Base-by-base conservation (phyloP, 2,113 vertebrate genomes). In the Saccopteryx bilineata region DNA sequence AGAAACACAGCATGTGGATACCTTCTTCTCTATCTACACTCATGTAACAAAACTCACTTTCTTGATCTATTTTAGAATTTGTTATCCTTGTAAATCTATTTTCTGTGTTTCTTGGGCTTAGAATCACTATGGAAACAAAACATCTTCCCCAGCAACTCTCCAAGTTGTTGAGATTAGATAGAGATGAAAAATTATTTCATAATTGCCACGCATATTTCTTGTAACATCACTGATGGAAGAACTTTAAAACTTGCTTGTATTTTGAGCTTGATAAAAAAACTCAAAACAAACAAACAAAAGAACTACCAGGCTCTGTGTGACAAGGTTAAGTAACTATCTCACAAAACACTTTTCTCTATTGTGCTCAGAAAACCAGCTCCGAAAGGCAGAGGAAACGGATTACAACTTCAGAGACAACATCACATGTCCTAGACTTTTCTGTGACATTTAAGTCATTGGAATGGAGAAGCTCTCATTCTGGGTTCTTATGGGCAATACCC, bases 391-490 rank as follows among this genome's bases (percentile, higher is more conserved):
- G 61, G 33, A 60, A n/a, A 39, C 19, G 46, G 60, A 69, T 28
- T 7, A 15, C 28, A 26, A 18, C 33, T 58, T 86, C 26, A 78
- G 61, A 33, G 56, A 66, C 2, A 56, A 21, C 81, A 76, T 46
- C 66, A 15, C 13, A 18, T 5, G 60, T 66, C 65, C 58, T 28
- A 3, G 26, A 46, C 2, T 75, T 92, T 19, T 11, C 58, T n/a
- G 1, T 5, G 68, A 12, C 52, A 24, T 11, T 61, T 28, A 0
- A 56, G n/a, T 23, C 5, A 21, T 0, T 2, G 24, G 69, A 52
- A 58, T 61, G 81, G n/a, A 75, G 9, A 19, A 39, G 39, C 33
- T 21, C 19, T n/a, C 18, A 19, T 31, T 18, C 5, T 18, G 10
- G 33, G 13, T n/a, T 39, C 39, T n/a, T n/a, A 8, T 46, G 71